Evolutionary conservation across 2,888 invertebrate genomes (phyloP).

Genomic region (Chironomus tentans): DNA sequence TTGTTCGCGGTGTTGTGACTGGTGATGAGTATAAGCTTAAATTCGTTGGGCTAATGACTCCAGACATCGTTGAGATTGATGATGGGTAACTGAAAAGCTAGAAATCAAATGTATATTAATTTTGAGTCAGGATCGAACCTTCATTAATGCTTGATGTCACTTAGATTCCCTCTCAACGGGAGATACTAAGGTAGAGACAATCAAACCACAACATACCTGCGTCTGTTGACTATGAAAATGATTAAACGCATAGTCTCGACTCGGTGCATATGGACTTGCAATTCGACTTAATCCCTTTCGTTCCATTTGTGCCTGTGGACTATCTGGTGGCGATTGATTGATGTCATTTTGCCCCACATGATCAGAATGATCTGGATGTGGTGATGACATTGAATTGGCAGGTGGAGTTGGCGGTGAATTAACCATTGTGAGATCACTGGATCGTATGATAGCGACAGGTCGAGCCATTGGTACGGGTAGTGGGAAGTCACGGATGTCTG

Average conservation of each 20-base stretch:
- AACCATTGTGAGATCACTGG: conserved; percentile 57
- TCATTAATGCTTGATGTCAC: too few species aligned
- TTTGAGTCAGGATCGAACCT: too few species aligned
- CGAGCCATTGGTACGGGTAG: conserved; percentile 69
- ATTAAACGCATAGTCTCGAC: conserved; percentile 74
- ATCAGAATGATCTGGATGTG: conserved; percentile 37
- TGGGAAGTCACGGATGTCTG: background rate
- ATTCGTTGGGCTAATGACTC: conserved; percentile 81
- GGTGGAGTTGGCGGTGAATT: conserved; percentile 57
- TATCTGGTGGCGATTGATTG: conserved; percentile 33
- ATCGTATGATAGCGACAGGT: conserved; percentile 91
- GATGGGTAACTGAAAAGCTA: conserved; percentile 92
- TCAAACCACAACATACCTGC: conserved; percentile 46
- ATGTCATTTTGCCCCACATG: conserved; percentile 30
- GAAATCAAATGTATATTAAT: conserved; percentile 28
- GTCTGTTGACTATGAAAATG: conserved; percentile 89
- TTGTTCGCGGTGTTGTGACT: conserved; percentile 60
- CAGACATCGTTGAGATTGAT: conserved; percentile 69
- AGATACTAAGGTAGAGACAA: too few species aligned
- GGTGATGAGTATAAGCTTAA: conserved; percentile 73
- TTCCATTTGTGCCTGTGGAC: conserved; percentile 30
- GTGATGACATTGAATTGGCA: conserved; percentile 39
- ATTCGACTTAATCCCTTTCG: conserved; percentile 22
- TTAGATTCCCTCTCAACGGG: too few species aligned
- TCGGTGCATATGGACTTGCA: conserved; percentile 32